Evolutionary conservation across 2,797 vertebrate genomes (phyloP).

Genomic region (Rhinogobio ventralis): DNA sequence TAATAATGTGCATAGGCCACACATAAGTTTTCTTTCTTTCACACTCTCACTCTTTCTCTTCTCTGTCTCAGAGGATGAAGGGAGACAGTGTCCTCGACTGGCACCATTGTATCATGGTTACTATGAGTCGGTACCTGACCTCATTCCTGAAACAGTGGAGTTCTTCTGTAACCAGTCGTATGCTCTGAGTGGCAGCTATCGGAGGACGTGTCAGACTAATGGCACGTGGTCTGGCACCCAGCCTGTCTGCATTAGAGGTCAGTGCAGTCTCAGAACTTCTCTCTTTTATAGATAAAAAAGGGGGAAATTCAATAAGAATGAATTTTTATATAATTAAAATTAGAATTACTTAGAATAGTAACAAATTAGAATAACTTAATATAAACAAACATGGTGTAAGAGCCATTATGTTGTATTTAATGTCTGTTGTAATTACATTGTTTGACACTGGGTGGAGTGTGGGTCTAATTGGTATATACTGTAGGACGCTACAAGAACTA

Average conservation of each 20-base stretch:
- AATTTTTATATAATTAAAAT: too few relatives aligned
- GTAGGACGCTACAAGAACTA: neutral
- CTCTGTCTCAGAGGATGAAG: conserved; percentile 75
- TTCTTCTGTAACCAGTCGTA: conserved; percentile 94
- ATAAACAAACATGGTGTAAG: neutral
- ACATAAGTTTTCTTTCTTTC: neutral
- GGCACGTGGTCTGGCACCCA: conserved; percentile 92
- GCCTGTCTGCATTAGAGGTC: conserved; percentile 95
- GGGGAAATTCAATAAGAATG: neutral
- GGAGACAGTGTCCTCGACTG: conserved; percentile 83
- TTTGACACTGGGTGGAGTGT: neutral
- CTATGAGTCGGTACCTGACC: conserved; percentile 77
- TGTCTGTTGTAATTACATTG: neutral
- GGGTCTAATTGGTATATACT: neutral
- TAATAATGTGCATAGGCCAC: neutral
- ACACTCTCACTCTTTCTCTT: conserved; percentile 40
- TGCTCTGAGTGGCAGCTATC: conserved; percentile 85
- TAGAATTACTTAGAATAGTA: too few relatives aligned
- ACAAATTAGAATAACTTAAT: neutral
- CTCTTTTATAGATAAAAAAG: neutral
- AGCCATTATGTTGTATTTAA: neutral
- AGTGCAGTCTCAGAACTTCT: neutral
- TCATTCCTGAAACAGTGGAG: conserved; percentile 76
- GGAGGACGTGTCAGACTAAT: conserved; percentile 84
- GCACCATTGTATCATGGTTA: conserved; percentile 88